A percentile compares a stretch with the other conserved stretches of the same genome.
Conservation (phyloP, 2,797 vertebrate species). For the Adelosebastes latens region DNA sequence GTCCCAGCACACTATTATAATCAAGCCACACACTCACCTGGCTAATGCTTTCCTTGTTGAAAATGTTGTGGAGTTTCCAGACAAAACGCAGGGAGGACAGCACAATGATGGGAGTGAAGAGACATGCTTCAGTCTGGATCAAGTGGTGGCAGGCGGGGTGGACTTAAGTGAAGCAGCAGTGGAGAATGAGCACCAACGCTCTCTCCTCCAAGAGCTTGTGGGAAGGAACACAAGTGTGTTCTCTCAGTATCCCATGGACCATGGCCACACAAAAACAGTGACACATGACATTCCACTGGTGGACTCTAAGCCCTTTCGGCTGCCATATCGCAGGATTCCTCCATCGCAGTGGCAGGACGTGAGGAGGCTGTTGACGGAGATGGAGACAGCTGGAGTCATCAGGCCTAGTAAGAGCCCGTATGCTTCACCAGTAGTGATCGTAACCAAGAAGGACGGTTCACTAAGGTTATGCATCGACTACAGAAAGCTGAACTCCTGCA, state of each 20-base stretch:
- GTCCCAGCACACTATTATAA: not conserved
- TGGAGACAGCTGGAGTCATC: not conserved
- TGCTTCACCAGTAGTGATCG: slow-evolving; percentile 38
- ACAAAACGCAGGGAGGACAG: not conserved
- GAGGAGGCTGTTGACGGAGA: slow-evolving; percentile 2
- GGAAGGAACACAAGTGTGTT: slow-evolving; percentile 32
- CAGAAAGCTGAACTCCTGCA: slow-evolving; percentile 52
- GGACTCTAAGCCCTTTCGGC: slow-evolving; percentile 28
- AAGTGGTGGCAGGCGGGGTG: not conserved
- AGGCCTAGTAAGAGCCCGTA: slow-evolving; percentile 42
- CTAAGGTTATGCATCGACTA: slow-evolving; percentile 7
- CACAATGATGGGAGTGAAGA: not conserved
- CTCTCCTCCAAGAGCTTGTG: slow-evolving; percentile 7
- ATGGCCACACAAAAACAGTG: slow-evolving; percentile 33
- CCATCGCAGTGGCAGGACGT: slow-evolving; percentile 47
- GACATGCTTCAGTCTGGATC: not conserved
- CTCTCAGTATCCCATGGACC: slow-evolving; percentile 12
- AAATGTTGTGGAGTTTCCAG: not conserved
- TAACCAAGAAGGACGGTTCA: slow-evolving; percentile 53
- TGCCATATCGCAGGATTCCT: slow-evolving; percentile 42
- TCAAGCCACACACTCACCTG: not conserved
- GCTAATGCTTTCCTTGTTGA: not conserved
- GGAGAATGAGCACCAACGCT: slow-evolving; percentile 4
- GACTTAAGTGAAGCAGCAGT: slow-evolving; percentile 19
- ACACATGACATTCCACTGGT: slow-evolving; percentile 49